Conservation (phyloP, 1,140 invertebrate species). For the Dryas iulia region DNA sequence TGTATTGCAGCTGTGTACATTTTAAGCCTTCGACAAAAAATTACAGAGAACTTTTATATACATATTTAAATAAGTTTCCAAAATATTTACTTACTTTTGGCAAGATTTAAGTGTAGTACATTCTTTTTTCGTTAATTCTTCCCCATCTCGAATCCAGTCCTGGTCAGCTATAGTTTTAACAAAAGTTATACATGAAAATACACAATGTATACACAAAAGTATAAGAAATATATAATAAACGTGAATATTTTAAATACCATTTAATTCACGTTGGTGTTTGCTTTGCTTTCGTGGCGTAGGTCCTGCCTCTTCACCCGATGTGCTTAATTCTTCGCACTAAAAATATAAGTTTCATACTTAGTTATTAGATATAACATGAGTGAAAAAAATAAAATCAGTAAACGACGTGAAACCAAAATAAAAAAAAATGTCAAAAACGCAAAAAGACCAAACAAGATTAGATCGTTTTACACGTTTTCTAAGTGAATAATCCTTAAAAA, state of each 20-base stretch:
- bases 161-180: slow-evolving; percentile 56
- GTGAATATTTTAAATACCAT: slow-evolving; percentile 44
- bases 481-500: too few species aligned
- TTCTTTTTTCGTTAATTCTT: slow-evolving; percentile 72
- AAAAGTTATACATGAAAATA: slow-evolving; percentile 18
- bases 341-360: slow-evolving; percentile 18
- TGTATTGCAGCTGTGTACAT: too few species aligned
- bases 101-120: slow-evolving; percentile 66
- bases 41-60: too few species aligned
- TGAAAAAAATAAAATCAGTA: not conserved
- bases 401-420: too few species aligned
- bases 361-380: not conserved
- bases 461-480: too few species aligned
- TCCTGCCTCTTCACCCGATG: slow-evolving; percentile 76
- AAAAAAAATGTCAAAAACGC: too few species aligned
- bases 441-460: too few species aligned
- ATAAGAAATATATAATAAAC: not conserved
- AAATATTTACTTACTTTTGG: slow-evolving; percentile 64
- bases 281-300: slow-evolving; percentile 78
- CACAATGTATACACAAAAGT: not conserved
- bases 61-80: too few species aligned
- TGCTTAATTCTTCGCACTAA: slow-evolving; percentile 78
- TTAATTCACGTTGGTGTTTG: slow-evolving; percentile 73
- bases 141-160: slow-evolving; percentile 74
- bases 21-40: too few species aligned